A percentile compares a stretch with the other conserved stretches of the same genome.
Evolutionary conservation across 2,797 vertebrate species (phyloP).

Genomic region (Salarias fasciatus): DNA sequence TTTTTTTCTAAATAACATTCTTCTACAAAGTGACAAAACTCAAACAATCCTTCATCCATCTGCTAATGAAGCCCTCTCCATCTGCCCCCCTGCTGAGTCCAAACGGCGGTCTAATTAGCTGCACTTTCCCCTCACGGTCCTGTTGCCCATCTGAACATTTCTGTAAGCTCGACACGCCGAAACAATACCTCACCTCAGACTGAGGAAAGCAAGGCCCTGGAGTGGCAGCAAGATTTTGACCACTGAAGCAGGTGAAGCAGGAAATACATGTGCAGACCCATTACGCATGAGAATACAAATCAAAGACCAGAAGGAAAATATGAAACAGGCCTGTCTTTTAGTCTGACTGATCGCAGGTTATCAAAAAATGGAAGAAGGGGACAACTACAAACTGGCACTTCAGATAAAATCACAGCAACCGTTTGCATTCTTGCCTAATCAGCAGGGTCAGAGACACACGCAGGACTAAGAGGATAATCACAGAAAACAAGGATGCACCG

Average conservation of each 20-base stretch:
- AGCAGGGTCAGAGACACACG: slow-evolving; percentile 30
- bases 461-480: slow-evolving; percentile 40
- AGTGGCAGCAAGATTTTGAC: too few species aligned
- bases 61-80: neutral
- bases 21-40: neutral
- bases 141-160: neutral
- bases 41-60: neutral
- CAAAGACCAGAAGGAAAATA: too few species aligned
- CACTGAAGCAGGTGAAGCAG: too few species aligned
- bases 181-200: neutral
- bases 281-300: too few species aligned
- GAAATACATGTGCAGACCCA: too few species aligned
- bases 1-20: neutral
- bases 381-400: neutral
- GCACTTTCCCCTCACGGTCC: neutral
- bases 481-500: slow-evolving; percentile 37
- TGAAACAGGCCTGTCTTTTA: neutral
- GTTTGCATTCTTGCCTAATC: slow-evolving; percentile 22
- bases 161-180: neutral
- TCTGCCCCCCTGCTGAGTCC: slow-evolving; percentile 6
- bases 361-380: too few species aligned
- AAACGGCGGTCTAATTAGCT: slow-evolving; percentile 14
- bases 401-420: slow-evolving; percentile 7
- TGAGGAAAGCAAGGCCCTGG: too few species aligned
- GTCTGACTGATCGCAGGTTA: too few species aligned